A percentile compares a stretch with the other conserved stretches of the same genome.
Evolutionary conservation across 1,140 invertebrate species (phyloP).

Genomic region (Drosophila asahinai): DNA sequence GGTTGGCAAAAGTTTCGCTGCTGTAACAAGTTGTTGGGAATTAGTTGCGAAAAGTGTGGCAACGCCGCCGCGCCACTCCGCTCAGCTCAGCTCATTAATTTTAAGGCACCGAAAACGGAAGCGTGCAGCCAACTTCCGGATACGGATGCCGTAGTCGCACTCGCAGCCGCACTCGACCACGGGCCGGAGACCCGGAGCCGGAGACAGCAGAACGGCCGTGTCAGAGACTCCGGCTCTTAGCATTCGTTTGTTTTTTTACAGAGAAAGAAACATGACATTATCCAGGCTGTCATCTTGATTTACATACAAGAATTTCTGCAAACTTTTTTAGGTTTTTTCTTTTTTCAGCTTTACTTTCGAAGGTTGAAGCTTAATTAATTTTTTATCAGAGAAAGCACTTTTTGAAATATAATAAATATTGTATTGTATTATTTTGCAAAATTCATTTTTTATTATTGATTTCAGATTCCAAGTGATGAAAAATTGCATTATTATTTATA

Average conservation of each 20-base stretch:
- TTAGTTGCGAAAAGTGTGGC: slow-evolving; percentile 82
- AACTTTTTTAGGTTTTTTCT: not conserved
- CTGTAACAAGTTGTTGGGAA: slow-evolving; percentile 79
- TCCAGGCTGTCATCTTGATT: not conserved
- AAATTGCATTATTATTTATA: too few relatives aligned
- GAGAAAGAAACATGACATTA: slow-evolving; percentile 19
- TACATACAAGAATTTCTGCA: not conserved
- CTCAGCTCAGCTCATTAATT: slow-evolving; percentile 75
- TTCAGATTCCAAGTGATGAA: too few relatives aligned
- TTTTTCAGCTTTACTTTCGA: too few relatives aligned
- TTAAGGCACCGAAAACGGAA: slow-evolving; percentile 77
- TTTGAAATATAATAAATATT: too few relatives aligned
- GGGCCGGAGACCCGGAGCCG: slow-evolving; percentile 61
- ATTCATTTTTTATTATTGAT: too few relatives aligned
- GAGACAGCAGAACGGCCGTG: slow-evolving; percentile 67
- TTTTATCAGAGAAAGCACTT: too few relatives aligned
- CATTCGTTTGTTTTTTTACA: slow-evolving; percentile 41
- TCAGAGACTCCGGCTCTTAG: slow-evolving; percentile 45
- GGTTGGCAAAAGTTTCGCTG: slow-evolving; percentile 67
- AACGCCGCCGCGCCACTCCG: slow-evolving; percentile 44
- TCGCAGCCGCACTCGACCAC: slow-evolving; percentile 27
- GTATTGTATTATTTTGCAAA: too few relatives aligned
- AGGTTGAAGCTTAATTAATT: too few relatives aligned
- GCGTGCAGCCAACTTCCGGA: slow-evolving; percentile 79
- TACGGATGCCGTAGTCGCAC: slow-evolving; percentile 40